Conservation (phyloP, 2,888 invertebrate genomes). For the Mesochorus sp. region DNA sequence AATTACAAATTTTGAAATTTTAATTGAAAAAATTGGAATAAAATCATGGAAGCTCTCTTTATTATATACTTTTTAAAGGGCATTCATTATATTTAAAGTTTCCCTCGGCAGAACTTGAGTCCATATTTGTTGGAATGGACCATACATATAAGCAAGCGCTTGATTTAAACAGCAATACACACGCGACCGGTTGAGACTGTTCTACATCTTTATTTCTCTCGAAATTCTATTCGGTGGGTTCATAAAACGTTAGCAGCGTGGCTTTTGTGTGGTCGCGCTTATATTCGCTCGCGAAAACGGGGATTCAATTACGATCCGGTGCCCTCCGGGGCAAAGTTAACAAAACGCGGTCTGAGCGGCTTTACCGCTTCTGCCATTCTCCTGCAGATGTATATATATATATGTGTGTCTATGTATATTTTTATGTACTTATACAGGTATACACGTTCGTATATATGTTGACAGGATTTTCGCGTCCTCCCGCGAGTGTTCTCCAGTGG, state of each 20-base stretch:
- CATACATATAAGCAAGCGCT: no score
- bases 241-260: slow-evolving; percentile 63
- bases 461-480: slow-evolving; percentile 11
- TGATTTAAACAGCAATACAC: no score
- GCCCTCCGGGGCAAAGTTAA: slow-evolving; percentile 62
- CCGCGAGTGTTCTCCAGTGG: background rate
- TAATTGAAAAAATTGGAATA: no score
- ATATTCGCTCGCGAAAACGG: slow-evolving; percentile 72
- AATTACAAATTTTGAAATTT: no score
- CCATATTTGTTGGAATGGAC: no score
- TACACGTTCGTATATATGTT: background rate
- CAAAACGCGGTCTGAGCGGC: slow-evolving; percentile 56
- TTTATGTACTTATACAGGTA: background rate
- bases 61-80: no score
- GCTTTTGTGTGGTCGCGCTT: slow-evolving; percentile 72
- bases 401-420: background rate
- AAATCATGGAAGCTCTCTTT: no score
- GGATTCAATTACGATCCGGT: slow-evolving; percentile 75
- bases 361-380: slow-evolving; percentile 4
- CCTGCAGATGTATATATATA: slow-evolving; percentile 10
- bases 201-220: background rate
- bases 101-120: no score
- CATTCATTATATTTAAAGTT: no score
- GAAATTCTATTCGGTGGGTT: slow-evolving; percentile 18
- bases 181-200: no score